Conservation (phyloP, 2,797 vertebrate species). For the Columba guinea region DNA sequence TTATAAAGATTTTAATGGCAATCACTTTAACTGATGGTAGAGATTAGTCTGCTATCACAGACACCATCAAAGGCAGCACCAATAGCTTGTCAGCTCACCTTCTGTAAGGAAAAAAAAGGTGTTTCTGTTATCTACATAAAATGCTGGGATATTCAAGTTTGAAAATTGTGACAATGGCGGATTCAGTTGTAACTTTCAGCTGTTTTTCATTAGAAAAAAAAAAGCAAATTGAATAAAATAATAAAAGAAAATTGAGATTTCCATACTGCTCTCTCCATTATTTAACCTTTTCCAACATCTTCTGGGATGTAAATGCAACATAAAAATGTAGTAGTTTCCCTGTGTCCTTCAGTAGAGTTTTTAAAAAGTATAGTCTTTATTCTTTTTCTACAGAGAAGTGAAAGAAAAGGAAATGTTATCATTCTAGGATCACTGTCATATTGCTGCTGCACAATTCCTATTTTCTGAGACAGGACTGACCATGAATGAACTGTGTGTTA, state of each 20-base stretch:
- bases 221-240: background rate
- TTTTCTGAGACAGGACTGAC: background rate
- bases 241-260: background rate
- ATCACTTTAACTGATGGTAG: slow-evolving; percentile 51
- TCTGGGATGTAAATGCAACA: background rate
- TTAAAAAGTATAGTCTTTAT: background rate
- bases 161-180: background rate
- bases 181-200: background rate
- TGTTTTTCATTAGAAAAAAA: background rate
- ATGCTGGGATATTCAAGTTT: background rate
- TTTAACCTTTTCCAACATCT: background rate
- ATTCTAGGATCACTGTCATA: background rate
- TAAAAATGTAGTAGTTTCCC: background rate
- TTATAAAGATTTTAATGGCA: slow-evolving; percentile 69
- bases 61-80: slow-evolving; percentile 19
- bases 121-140: background rate
- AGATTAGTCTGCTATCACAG: slow-evolving; percentile 45
- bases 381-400: background rate
- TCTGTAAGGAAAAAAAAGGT: background rate
- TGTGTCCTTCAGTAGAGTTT: background rate
- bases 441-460: background rate
- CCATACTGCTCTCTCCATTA: rapidly evolving
- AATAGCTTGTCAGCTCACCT: slow-evolving; percentile 10
- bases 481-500: background rate
- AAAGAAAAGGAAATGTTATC: background rate